Conservation (phyloP, 2,797 vertebrate genomes). For the Sciurus vulgaris region DNA sequence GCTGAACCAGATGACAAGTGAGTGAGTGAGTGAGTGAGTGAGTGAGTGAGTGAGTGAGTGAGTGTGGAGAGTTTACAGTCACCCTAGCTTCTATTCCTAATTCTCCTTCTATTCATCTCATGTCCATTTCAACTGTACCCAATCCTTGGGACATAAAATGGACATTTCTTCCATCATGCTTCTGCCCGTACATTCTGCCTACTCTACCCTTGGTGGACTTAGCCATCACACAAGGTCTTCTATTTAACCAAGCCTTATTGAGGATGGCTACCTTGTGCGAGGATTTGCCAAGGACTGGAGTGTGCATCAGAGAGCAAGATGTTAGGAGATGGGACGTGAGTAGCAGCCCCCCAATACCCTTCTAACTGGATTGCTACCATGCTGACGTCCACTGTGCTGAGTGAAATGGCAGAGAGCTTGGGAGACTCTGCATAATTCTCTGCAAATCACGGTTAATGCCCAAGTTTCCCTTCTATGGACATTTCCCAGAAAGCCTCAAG, state of each 20-base stretch:
- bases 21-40: neutral
- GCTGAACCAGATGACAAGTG: neutral
- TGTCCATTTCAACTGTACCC: neutral
- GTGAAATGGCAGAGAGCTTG: neutral
- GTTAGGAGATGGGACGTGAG: neutral
- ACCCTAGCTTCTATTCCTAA: neutral
- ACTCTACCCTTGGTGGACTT: neutral
- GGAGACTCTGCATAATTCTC: neutral
- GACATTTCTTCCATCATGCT: neutral
- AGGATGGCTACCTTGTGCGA: neutral
- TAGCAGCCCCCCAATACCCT: neutral
- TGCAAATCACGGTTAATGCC: neutral
- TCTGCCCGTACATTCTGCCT: neutral
- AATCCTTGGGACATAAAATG: neutral
- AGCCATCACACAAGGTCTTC: neutral
- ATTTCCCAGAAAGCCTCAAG: neutral
- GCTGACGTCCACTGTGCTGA: neutral
- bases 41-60: neutral
- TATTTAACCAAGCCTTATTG: neutral
- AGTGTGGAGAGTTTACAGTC: too few species aligned
- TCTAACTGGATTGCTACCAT: neutral
- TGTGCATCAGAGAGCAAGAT: neutral
- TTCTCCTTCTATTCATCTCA: neutral
- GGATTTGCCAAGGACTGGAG: neutral
- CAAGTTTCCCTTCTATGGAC: neutral